Conservation (phyloP, 2,888 invertebrate species). For the Nomada ruficornis region DNA sequence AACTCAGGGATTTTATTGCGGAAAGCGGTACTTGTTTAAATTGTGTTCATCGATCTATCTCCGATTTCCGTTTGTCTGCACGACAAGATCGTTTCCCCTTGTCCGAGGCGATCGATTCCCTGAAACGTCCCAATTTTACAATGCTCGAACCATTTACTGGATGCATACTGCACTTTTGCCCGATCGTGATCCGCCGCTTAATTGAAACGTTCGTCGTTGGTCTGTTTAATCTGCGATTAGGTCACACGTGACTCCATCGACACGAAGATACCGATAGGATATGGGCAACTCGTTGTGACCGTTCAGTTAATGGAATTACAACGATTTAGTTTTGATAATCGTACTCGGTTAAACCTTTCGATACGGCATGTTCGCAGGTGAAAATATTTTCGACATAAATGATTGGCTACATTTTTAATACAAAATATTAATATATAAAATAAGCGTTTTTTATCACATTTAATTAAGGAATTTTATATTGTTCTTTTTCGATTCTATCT, state of each 20-base stretch:
- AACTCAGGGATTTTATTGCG: not conserved
- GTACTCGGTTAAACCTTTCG: conserved; percentile 9
- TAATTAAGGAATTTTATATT: no score
- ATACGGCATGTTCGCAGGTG: no score
- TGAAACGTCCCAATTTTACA: not conserved
- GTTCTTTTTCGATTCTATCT: no score
- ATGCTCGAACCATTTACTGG: not conserved
- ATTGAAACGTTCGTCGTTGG: conserved; percentile 25
- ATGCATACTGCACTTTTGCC: not conserved
- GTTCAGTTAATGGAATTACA: conserved; percentile 14
- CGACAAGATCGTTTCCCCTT: conserved; percentile 13
- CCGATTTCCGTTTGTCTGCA: conserved; percentile 11
- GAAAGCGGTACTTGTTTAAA: conserved; percentile 14
- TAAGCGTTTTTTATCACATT: no score
- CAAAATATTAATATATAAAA: no score
- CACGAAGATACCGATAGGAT: conserved; percentile 4
- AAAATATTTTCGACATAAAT: no score
- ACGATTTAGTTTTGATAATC: conserved; percentile 16
- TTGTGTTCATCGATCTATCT: conserved; percentile 43
- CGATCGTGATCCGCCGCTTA: conserved; percentile 14
- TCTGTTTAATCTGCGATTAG: conserved; percentile 29
- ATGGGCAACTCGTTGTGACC: not conserved
- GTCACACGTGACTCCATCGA: conserved; percentile 35
- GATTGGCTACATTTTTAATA: no score
- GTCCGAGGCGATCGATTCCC: conserved; percentile 13